Evolutionary conservation across 2,888 invertebrate genomes (phyloP).

Genomic region (Lypha dubia): DNA sequence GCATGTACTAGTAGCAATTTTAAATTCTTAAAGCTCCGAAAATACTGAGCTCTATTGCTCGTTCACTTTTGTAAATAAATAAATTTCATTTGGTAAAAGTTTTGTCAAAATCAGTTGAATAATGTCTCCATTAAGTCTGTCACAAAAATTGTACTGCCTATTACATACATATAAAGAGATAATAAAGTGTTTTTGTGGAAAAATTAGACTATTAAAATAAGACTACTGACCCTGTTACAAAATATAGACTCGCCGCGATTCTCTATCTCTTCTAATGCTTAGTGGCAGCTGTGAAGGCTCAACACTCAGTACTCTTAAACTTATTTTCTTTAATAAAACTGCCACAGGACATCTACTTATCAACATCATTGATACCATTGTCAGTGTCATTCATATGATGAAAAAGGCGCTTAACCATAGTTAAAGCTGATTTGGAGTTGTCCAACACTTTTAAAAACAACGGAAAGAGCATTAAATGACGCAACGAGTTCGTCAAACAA

Average conservation of each 20-base stretch:
- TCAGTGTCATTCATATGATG: background rate
- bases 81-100: no score
- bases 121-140: no score
- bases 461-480: constrained; percentile 56
- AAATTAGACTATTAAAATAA: no score
- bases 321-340: background rate
- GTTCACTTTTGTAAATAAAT: no score
- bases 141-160: no score
- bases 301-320: constrained; percentile 4
- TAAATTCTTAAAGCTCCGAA: no score
- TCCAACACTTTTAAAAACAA: constrained; percentile 44
- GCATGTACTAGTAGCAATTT: no score
- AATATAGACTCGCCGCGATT: background rate
- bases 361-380: constrained; percentile 11
- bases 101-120: no score
- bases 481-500: constrained; percentile 31
- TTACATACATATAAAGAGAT: no score
- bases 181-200: no score
- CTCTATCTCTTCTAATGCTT: background rate
- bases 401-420: constrained; percentile 11
- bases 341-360: background rate
- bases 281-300: background rate
- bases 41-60: no score
- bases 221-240: no score
- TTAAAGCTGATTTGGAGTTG: constrained; percentile 14